Evolutionary conservation across 2,888 invertebrate genomes (phyloP).

Genomic region (Cataglyphis albicans): DNA sequence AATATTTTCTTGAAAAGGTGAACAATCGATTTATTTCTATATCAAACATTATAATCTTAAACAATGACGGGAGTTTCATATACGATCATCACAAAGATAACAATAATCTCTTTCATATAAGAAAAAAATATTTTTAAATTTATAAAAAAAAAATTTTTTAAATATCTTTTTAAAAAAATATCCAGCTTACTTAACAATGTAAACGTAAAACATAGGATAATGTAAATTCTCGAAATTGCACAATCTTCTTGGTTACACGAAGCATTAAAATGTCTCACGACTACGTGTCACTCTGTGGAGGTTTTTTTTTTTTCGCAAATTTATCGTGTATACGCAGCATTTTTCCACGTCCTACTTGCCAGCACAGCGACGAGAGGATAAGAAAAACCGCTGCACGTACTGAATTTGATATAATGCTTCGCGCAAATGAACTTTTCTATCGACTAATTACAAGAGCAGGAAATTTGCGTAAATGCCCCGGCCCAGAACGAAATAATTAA

Average conservation of each 20-base stretch:
- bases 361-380: constrained; percentile 27
- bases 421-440: constrained; percentile 62
- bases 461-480: constrained; percentile 53
- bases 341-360: constrained; percentile 44
- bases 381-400: constrained; percentile 49
- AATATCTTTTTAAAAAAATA: not conserved
- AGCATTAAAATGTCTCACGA: constrained; percentile 32
- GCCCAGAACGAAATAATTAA: constrained; percentile 66
- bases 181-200: not conserved
- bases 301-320: constrained; percentile 23
- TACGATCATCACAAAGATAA: not conserved
- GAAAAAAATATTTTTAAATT: constrained; percentile 6
- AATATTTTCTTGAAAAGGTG: constrained; percentile 17
- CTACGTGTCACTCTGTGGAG: constrained; percentile 27
- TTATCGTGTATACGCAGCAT: constrained; percentile 35
- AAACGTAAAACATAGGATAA: not conserved
- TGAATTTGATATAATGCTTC: constrained; percentile 53
- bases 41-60: not conserved
- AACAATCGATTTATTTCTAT: constrained; percentile 21
- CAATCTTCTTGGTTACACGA: constrained; percentile 1
- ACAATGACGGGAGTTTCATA: not conserved
- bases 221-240: constrained; percentile 21
- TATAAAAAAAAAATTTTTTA: not conserved
- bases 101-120: not conserved
- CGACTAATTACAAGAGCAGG: constrained; percentile 59